Conservation (phyloP, 2,888 invertebrate species). For the Willowsia nigromaculata region DNA sequence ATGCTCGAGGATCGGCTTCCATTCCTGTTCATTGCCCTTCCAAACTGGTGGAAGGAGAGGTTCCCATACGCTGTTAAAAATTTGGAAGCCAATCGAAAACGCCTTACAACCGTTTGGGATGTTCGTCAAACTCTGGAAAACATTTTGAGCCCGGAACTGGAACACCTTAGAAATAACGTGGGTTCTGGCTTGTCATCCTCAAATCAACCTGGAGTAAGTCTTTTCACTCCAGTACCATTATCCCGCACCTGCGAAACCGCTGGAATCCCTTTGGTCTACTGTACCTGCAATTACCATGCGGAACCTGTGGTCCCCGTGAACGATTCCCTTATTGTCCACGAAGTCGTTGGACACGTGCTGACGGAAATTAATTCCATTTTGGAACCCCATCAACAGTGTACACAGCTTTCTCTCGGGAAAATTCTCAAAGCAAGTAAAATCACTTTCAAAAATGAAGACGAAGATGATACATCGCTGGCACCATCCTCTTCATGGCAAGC, state of each 20-base stretch:
- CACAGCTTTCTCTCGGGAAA: conserved; percentile 83
- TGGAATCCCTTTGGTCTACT: conserved; percentile 91
- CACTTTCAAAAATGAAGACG: not conserved
- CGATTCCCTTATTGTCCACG: conserved; percentile 82
- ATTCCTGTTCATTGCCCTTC: conserved; percentile 87
- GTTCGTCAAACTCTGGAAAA: conserved; percentile 87
- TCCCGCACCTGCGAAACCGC: conserved; percentile 89
- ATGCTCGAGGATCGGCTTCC: conserved; percentile 92
- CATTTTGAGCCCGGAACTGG: not conserved
- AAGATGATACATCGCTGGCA: not conserved
- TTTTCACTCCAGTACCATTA: conserved; percentile 87
- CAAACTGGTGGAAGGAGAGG: conserved; percentile 85
- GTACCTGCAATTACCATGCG: conserved; percentile 87
- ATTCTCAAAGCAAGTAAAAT: not conserved
- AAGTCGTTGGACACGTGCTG: conserved; percentile 85
- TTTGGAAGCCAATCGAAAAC: conserved; percentile 80
- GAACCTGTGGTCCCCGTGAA: conserved; percentile 80
- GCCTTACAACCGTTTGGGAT: conserved; percentile 91
- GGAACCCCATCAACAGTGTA: conserved; percentile 83
- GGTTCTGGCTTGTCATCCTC: too few species aligned
- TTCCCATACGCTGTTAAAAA: conserved; percentile 85
- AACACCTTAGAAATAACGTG: too few species aligned
- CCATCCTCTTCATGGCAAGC: not conserved
- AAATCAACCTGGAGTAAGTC: conserved; percentile 85
- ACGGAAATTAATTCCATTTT: conserved; percentile 85